Conservation (phyloP, 2,113 vertebrate genomes). For the Spheniscus mendiculus region DNA sequence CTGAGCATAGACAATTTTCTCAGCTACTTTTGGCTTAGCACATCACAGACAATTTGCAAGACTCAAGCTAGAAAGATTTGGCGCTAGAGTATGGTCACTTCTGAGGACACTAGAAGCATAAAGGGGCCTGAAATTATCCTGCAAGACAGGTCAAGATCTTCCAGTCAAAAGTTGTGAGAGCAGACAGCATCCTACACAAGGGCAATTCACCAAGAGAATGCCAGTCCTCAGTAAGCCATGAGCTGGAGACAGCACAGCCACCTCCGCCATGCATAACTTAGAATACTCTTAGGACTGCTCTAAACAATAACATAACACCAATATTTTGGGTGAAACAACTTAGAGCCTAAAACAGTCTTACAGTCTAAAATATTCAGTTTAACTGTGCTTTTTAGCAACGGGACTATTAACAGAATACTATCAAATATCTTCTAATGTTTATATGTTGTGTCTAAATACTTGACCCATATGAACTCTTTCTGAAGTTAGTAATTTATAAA, state of each 20-base stretch:
- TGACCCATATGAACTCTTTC: background rate
- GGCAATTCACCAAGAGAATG: background rate
- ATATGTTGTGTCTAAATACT: background rate
- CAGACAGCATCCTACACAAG: background rate
- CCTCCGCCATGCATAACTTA: accelerated
- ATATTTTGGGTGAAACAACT: background rate
- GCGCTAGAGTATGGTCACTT: background rate
- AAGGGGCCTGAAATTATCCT: background rate
- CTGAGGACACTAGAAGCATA: background rate
- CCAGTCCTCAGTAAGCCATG: background rate
- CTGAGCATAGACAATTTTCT: background rate
- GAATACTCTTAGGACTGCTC: background rate
- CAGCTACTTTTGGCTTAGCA: background rate
- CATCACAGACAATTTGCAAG: background rate
- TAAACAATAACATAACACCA: background rate
- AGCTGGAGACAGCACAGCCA: background rate
- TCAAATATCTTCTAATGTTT: background rate
- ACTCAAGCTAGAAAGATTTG: background rate
- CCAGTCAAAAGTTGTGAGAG: accelerated
- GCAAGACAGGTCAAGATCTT: background rate
- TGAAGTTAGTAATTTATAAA: background rate
- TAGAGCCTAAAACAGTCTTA: background rate
- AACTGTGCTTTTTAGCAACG: background rate
- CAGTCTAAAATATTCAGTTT: background rate
- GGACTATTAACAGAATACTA: background rate